Evolutionary conservation across 2,797 vertebrate genomes (phyloP).

Genomic region (Vespertilio murinus): DNA sequence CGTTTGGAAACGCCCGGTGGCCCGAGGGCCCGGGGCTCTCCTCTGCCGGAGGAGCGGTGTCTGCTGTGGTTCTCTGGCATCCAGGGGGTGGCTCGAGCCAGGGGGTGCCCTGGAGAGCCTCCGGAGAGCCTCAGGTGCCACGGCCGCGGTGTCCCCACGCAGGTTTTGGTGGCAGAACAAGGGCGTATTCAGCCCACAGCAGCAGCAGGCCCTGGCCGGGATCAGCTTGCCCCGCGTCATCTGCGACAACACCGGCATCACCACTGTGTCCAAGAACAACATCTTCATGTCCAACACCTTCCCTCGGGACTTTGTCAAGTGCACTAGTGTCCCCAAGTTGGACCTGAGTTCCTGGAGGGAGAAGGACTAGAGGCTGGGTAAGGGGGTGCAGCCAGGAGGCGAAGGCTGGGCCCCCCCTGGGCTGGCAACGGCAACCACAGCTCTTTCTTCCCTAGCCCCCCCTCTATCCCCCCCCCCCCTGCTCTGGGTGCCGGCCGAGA

Average conservation of each 20-base stretch:
- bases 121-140: not conserved
- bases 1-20: not conserved
- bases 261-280: slow-evolving; percentile 80
- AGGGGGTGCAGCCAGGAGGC: not conserved
- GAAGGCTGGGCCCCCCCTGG: not conserved
- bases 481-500: not conserved
- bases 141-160: fast-evolving
- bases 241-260: slow-evolving; percentile 91
- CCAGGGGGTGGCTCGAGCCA: not conserved
- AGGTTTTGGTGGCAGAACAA: slow-evolving; percentile 90
- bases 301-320: slow-evolving; percentile 75
- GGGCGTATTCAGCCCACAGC: slow-evolving; percentile 82
- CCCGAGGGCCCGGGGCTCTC: not conserved
- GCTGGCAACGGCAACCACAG: not conserved
- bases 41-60: not conserved
- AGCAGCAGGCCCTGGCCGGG: slow-evolving; percentile 79
- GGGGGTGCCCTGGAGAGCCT: not conserved
- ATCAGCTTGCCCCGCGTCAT: slow-evolving; percentile 86
- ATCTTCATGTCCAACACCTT: slow-evolving; percentile 79
- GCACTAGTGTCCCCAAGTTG: slow-evolving; percentile 75
- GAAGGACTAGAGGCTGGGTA: slow-evolving; percentile 25
- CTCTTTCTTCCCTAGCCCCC: not conserved
- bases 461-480: not conserved
- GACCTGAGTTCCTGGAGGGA: slow-evolving; percentile 86
- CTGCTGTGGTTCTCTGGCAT: not conserved